A percentile compares a stretch with the other conserved stretches of the same genome.
Conservation (phyloP, 2,888 invertebrate genomes). For the Dorcus hopei region DNA sequence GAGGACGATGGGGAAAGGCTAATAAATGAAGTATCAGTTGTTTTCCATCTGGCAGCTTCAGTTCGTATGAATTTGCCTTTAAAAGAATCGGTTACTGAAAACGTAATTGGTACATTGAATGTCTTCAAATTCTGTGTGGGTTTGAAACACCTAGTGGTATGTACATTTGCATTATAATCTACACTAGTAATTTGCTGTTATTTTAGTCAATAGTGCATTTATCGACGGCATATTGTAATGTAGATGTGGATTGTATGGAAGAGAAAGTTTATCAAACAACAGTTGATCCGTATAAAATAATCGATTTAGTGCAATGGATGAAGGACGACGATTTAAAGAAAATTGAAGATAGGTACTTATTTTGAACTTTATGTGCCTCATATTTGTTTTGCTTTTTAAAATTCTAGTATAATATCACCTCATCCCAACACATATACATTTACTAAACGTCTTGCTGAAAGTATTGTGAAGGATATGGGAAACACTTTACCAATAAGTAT, state of each 20-base stretch:
- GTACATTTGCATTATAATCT: not conserved
- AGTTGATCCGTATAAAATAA: constrained; percentile 59
- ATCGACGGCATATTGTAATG: constrained; percentile 86
- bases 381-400: too few species aligned
- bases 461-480: constrained; percentile 55
- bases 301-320: constrained; percentile 53
- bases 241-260: constrained; percentile 69
- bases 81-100: constrained; percentile 58
- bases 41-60: constrained; percentile 66
- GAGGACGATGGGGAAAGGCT: constrained; percentile 53
- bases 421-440: constrained; percentile 92
- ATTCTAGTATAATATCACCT: too few species aligned
- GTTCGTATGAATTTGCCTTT: constrained; percentile 61
- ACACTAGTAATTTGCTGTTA: not conserved
- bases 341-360: constrained; percentile 4
- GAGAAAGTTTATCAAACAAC: constrained; percentile 70
- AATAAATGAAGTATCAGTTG: constrained; percentile 52
- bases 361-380: too few species aligned
- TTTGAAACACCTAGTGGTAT: constrained; percentile 11
- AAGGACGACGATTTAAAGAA: constrained; percentile 7
- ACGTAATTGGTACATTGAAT: constrained; percentile 57
- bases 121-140: constrained; percentile 45
- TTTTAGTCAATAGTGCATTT: constrained; percentile 55
- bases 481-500: constrained; percentile 79
- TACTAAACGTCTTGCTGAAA: constrained; percentile 91